Conservation (phyloP, 1,140 invertebrate genomes). For the Riptortus pedestris region DNA sequence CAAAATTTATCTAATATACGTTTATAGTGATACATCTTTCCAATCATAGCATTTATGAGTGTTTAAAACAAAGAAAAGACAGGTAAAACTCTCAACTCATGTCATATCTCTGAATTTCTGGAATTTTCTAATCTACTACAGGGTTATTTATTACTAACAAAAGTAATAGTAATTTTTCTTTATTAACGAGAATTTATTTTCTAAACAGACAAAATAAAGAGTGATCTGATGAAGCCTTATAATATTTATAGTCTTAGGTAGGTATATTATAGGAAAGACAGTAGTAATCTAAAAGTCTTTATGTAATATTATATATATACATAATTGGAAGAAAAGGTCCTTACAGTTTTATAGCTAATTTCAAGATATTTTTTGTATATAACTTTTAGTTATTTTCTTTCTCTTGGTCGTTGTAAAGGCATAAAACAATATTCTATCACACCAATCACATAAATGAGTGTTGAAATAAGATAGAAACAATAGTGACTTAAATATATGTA, state of each 20-base stretch:
- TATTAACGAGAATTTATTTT: background rate
- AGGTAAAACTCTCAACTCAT: no score
- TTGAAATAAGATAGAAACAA: background rate
- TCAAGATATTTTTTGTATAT: constrained; percentile 9
- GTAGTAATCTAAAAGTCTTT: constrained; percentile 15
- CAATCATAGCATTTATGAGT: no score
- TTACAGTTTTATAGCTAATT: constrained; percentile 4
- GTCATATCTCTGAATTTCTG: no score
- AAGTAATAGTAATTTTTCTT: no score
- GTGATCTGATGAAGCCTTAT: background rate
- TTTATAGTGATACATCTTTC: no score
- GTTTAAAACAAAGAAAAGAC: no score
- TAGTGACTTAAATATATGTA: no score
- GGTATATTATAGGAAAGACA: constrained; percentile 17
- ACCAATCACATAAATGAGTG: constrained; percentile 2
- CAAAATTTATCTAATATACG: no score
- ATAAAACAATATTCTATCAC: background rate
- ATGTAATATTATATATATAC: background rate
- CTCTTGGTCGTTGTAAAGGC: constrained; percentile 13
- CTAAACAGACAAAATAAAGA: background rate
- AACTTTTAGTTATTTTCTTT: no score
- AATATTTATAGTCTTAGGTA: constrained; percentile 12
- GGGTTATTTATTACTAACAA: no score
- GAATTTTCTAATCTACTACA: no score
- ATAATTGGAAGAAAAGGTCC: constrained; percentile 3